A percentile compares a stretch with the other conserved stretches of the same genome.
Conservation (phyloP, 2,113 vertebrate genomes). For the Strigops habroptila region DNA sequence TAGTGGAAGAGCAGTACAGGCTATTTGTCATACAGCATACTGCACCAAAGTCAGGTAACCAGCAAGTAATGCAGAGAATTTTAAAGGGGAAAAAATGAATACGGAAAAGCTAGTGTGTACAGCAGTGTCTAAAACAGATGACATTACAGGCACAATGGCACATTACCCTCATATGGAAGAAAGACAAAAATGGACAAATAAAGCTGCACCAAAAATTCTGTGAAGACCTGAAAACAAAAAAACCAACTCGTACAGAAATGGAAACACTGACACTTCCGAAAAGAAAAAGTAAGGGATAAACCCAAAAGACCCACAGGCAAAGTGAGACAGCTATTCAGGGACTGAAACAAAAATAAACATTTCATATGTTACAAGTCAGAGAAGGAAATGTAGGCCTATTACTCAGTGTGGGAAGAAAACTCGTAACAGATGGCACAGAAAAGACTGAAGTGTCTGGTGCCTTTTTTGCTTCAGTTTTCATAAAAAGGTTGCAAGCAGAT, state of each 20-base stretch:
- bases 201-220: not conserved
- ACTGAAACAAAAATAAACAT: not conserved
- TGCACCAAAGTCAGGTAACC: not conserved
- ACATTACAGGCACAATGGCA: not conserved
- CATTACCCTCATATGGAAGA: not conserved
- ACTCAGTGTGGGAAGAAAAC: constrained; percentile 5
- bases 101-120: not conserved
- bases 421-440: constrained; percentile 5
- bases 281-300: not conserved
- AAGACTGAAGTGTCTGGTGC: constrained; percentile 18
- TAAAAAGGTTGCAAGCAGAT: constrained; percentile 13
- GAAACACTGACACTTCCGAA: not conserved
- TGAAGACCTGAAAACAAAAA: not conserved
- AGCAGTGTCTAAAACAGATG: not conserved
- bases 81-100: not conserved
- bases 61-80: not conserved
- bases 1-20: not conserved
- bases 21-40: not conserved
- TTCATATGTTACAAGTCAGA: not conserved
- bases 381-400: not conserved
- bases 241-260: not conserved
- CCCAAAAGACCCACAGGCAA: not conserved
- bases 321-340: not conserved
- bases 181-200: not conserved
- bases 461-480: constrained; percentile 51